A percentile compares a stretch with the other conserved stretches of the same genome.
Evolutionary conservation across 1,140 invertebrate species (phyloP).

Genomic region (Schmidtea mediterranea): DNA sequence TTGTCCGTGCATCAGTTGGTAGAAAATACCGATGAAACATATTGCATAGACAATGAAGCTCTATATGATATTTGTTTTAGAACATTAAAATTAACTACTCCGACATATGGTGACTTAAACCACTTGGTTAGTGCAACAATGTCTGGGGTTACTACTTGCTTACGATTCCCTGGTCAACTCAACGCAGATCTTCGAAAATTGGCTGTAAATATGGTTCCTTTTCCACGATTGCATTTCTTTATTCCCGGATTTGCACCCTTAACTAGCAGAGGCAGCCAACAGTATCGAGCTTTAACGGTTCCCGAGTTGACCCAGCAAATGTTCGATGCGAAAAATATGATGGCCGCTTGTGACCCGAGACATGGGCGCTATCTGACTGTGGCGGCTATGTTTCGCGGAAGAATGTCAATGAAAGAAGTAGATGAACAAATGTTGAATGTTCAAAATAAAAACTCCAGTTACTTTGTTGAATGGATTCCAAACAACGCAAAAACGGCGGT

Average conservation of each 20-base stretch:
- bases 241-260: conserved; percentile 47
- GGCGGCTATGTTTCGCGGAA: conserved; percentile 25
- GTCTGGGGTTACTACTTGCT: conserved; percentile 52
- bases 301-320: conserved; percentile 34
- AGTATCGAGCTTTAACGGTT: conserved; percentile 29
- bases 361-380: conserved; percentile 29
- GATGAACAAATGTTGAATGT: conserved; percentile 50
- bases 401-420: conserved; percentile 29
- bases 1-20: conserved; percentile 25
- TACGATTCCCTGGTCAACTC: conserved; percentile 48
- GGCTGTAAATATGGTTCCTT: conserved; percentile 50
- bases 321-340: conserved; percentile 43
- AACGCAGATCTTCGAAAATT: conserved; percentile 48
- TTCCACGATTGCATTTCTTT: conserved; percentile 46
- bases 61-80: conserved; percentile 19
- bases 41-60: conserved; percentile 21
- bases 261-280: conserved; percentile 31
- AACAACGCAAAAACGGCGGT: conserved; percentile 19
- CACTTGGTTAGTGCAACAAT: conserved; percentile 35
- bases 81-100: conserved; percentile 27
- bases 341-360: conserved; percentile 40
- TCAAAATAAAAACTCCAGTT: conserved; percentile 38
- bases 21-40: conserved; percentile 26
- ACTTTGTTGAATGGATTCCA: conserved; percentile 27
- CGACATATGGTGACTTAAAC: conserved; percentile 35